These are phyloP conservation scores for Aphaenogaster ashmeadi DNA, from an alignment of 1,140 invertebrate species.

Conservation along the genomic window DNA sequence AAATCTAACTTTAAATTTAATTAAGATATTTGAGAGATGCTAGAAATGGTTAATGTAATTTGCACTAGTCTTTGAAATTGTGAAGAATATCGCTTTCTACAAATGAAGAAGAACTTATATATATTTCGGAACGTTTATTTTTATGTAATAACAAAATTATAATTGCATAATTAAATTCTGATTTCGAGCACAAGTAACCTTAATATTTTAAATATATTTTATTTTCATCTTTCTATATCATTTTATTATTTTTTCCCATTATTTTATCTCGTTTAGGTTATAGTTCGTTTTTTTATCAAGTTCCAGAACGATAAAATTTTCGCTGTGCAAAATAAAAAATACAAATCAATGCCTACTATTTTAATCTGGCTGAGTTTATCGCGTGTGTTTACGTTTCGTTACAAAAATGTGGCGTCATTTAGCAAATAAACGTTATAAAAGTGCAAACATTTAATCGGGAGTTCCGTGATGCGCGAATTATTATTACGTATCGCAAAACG, in stretches of 20 bases:
- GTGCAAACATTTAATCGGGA: background rate
- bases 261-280: background rate
- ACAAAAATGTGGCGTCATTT: slow-evolving; percentile 10
- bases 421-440: slow-evolving; percentile 13
- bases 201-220: background rate
- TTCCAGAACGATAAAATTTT: background rate
- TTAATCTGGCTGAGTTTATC: slow-evolving; percentile 17
- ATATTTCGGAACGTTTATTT: background rate
- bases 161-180: background rate
- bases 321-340: background rate
- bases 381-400: background rate
- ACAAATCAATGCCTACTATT: slow-evolving; percentile 34
- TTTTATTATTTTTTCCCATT: background rate
- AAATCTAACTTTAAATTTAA: background rate
- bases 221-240: background rate
- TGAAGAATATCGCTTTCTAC: background rate
- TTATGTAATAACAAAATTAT: background rate
- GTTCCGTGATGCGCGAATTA: slow-evolving; percentile 11
- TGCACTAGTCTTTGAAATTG: background rate
- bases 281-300: background rate
- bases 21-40: background rate
- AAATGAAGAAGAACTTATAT: background rate
- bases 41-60: background rate
- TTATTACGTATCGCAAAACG: slow-evolving; percentile 27
- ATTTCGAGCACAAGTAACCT: background rate